A percentile compares a stretch with the other conserved stretches of the same genome.
phyloP scores from a whole-genome alignment of 2,797 vertebrate genomes.

The Pogoniulus pusillus region DNA sequence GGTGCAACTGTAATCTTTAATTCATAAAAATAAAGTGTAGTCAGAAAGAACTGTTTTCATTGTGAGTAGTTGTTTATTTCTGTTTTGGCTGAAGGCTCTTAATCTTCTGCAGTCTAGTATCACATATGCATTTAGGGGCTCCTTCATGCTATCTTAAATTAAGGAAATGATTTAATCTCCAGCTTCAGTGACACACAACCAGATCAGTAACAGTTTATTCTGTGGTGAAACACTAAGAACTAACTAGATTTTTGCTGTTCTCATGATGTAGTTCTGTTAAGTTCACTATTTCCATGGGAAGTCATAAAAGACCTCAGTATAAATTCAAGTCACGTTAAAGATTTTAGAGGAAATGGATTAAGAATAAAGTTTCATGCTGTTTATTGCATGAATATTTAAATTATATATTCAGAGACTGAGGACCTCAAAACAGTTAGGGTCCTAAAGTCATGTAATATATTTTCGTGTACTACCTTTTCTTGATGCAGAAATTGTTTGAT shows the following conservation, averaged over 20 bases:
- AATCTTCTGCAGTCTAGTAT: background rate
- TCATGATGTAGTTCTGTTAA: background rate
- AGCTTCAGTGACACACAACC: background rate
- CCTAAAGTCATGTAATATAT: background rate
- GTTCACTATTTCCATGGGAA: background rate
- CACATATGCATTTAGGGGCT: background rate
- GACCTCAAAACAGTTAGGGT: background rate
- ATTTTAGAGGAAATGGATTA: background rate
- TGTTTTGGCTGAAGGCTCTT: background rate
- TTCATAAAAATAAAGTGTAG: fast-evolving
- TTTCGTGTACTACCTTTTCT: background rate
- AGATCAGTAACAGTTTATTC: background rate
- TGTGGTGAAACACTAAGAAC: background rate
- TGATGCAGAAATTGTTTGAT: background rate
- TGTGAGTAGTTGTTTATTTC: background rate
- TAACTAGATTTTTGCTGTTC: background rate
- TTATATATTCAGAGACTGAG: background rate
- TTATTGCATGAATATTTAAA: background rate
- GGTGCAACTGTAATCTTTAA: background rate
- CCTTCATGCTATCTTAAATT: background rate
- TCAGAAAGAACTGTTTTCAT: background rate
- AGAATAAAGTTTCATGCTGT: background rate
- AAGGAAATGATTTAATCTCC: background rate
- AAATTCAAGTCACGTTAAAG: background rate
- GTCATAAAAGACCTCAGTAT: background rate